A percentile compares a stretch with the other conserved stretches of the same genome.
Evolutionary conservation across 2,888 invertebrate species (phyloP).

Genomic region (Gastrophysa polygoni): DNA sequence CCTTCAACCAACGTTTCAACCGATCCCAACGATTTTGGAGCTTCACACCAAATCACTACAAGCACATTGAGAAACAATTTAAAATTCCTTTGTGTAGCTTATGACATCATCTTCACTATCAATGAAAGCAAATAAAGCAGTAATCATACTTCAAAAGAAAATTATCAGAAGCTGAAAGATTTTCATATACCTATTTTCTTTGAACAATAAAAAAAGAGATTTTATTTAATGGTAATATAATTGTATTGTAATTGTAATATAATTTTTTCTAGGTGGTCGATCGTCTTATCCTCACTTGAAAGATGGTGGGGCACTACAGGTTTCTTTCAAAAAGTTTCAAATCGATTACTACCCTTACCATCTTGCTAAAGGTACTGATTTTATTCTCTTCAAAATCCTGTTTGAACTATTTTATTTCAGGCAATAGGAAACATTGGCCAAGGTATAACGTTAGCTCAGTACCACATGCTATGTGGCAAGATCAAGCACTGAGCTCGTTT

Average conservation of each 20-base stretch:
- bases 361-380: conserved; percentile 72
- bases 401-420: conserved; percentile 46
- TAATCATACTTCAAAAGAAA: no score
- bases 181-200: no score
- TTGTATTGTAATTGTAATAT: not conserved
- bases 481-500: conserved; percentile 81
- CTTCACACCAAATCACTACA: no score
- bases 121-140: no score
- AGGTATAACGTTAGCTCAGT: conserved; percentile 80
- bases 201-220: no score
- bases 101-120: no score
- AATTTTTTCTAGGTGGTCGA: conserved; percentile 69
- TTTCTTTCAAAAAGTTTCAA: conserved; percentile 85
- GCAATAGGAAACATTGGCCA: conserved; percentile 91
- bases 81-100: no score
- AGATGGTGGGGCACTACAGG: conserved; percentile 92
- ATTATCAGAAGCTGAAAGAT: no score
- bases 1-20: no score
- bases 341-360: conserved; percentile 97
- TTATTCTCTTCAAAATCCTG: not conserved
- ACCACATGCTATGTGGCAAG: conserved; percentile 85
- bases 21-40: no score
- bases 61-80: no score
- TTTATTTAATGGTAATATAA: no score
- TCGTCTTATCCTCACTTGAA: conserved; percentile 83